Conservation (phyloP, 2,888 invertebrate genomes). For the Oligia latruncula region DNA sequence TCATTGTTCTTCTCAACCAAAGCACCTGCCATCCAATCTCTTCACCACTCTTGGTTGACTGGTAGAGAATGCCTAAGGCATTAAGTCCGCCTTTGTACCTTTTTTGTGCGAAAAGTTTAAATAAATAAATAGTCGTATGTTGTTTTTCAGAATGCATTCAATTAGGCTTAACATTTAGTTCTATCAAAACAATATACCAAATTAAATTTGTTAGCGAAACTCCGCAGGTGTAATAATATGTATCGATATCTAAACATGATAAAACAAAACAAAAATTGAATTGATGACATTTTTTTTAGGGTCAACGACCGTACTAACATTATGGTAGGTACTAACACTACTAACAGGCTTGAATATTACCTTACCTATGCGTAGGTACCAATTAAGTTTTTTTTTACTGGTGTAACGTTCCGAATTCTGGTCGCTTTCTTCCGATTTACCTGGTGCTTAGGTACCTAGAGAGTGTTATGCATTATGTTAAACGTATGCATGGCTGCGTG, state of each 20-base stretch:
- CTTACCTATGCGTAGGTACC: background rate
- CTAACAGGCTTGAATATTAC: background rate
- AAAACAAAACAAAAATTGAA: background rate
- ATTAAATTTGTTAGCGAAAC: background rate
- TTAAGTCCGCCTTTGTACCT: too few relatives aligned
- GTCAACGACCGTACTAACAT: background rate
- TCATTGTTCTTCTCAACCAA: too few relatives aligned
- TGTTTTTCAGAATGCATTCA: constrained; percentile 25
- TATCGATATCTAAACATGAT: background rate
- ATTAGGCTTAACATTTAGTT: constrained; percentile 2
- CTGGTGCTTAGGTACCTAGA: background rate
- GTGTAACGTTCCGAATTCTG: constrained; percentile 27
- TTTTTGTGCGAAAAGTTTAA: too few relatives aligned
- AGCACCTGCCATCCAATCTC: too few relatives aligned
- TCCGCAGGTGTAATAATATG: background rate
- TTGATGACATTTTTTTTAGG: background rate
- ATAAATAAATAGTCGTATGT: too few relatives aligned
- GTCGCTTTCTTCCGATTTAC: constrained; percentile 57
- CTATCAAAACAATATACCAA: constrained; percentile 1
- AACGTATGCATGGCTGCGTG: constrained; percentile 51
- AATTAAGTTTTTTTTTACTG: background rate
- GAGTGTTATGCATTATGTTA: constrained; percentile 54
- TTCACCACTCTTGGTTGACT: too few relatives aligned
- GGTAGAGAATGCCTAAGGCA: too few relatives aligned
- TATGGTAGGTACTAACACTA: background rate